phyloP scores from a whole-genome alignment of 2,888 invertebrate genomes.

The Steinernema carpocapsae region DNA sequence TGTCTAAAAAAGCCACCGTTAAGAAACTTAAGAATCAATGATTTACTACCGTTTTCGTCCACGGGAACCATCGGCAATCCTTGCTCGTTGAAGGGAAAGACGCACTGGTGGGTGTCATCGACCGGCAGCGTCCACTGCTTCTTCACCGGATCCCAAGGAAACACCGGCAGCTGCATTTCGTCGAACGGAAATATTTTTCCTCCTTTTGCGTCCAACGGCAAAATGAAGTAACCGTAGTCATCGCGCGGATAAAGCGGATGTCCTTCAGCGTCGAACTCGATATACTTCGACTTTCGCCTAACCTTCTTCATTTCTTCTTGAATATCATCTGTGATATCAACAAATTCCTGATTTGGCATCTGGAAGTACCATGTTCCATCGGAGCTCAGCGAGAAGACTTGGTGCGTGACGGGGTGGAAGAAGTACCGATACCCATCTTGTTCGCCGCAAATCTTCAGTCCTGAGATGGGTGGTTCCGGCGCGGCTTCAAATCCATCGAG shows the following conservation, averaged over 20 bases:
- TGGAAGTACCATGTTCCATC: constrained; percentile 42
- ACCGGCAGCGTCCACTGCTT: constrained; percentile 38
- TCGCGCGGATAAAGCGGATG: constrained; percentile 26
- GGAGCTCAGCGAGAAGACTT: constrained; percentile 38
- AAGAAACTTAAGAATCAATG: not conserved
- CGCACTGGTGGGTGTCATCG: constrained; percentile 43
- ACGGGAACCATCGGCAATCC: constrained; percentile 44
- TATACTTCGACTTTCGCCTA: not conserved
- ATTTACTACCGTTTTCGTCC: constrained; percentile 41
- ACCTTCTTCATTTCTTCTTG: constrained; percentile 14
- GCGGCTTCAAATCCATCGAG: not conserved
- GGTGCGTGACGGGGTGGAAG: constrained; percentile 37
- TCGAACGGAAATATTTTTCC: constrained; percentile 28
- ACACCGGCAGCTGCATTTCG: constrained; percentile 33
- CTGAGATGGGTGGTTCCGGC: not conserved
- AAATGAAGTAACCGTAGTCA: constrained; percentile 36
- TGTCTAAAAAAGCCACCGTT: constrained; percentile 31
- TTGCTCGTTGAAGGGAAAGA: constrained; percentile 43
- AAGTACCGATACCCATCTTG: constrained; percentile 45
- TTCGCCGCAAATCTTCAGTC: constrained; percentile 32
- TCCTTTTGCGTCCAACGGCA: constrained; percentile 40
- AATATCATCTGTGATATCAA: constrained; percentile 20
- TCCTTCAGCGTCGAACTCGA: constrained; percentile 37
- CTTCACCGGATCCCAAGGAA: constrained; percentile 42
- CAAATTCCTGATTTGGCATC: constrained; percentile 35